These are phyloP conservation scores for Grallaria varia DNA, from an alignment of 2,113 vertebrate genomes.

Conservation along the genomic window DNA sequence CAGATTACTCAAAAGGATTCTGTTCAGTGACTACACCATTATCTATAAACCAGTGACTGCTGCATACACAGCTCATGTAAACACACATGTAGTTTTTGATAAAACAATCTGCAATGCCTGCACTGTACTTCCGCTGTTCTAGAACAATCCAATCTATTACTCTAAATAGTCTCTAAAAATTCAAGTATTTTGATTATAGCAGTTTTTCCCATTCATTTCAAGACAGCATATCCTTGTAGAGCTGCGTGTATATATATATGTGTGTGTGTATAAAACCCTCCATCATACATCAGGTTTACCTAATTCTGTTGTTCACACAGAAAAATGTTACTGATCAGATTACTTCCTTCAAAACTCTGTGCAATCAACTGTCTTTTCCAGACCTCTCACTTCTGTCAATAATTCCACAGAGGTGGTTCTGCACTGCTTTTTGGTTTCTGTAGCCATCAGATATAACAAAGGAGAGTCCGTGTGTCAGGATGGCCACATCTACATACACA, in stretches of 20 bases:
- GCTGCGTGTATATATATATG: background rate
- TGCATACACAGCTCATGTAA: constrained; percentile 19
- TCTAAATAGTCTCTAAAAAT: background rate
- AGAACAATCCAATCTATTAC: background rate
- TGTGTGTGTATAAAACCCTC: background rate
- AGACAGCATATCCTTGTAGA: background rate
- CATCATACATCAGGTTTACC: background rate
- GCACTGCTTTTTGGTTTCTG: background rate
- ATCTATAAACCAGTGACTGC: background rate
- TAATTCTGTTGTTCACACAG: background rate
- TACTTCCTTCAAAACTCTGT: background rate
- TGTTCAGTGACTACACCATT: background rate
- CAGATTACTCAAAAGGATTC: background rate
- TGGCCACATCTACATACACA: background rate
- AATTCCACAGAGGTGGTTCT: background rate
- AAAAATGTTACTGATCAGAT: background rate
- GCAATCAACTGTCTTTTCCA: background rate
- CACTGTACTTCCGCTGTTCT: background rate
- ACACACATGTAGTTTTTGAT: background rate
- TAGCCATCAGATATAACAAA: background rate
- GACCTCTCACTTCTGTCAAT: background rate
- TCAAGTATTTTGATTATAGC: constrained; percentile 6
- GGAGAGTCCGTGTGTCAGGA: background rate
- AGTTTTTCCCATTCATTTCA: background rate
- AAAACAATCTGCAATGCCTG: background rate